Conservation (phyloP, 2,113 vertebrate genomes). For the Furnarius figulus region DNA sequence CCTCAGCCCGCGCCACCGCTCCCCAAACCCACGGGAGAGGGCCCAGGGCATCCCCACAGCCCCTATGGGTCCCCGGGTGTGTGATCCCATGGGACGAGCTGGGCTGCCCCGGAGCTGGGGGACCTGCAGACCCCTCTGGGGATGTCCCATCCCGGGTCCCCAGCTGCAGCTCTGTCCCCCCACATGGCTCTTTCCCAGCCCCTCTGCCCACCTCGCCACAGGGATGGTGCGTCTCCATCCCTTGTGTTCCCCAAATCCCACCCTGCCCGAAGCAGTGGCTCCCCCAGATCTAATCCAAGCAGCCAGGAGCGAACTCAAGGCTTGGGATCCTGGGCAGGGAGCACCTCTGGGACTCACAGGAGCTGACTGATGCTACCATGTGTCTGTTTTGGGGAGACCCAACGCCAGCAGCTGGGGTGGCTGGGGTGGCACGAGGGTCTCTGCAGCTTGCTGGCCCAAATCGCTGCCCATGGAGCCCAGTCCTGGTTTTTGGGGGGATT, state of each 20-base stretch:
- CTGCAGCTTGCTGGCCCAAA: neutral
- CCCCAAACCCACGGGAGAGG: neutral
- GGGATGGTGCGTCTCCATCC: fast-evolving
- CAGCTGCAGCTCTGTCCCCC: fast-evolving
- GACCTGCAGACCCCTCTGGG: neutral
- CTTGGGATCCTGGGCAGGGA: neutral
- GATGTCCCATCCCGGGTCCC: fast-evolving
- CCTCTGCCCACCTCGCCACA: fast-evolving
- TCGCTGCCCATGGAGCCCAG: neutral
- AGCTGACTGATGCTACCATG: no score
- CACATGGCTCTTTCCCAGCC: fast-evolving
- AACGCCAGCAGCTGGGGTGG: fast-evolving
- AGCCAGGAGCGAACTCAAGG: neutral
- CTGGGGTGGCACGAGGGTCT: neutral
- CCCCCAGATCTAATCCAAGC: neutral
- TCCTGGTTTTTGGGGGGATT: neutral
- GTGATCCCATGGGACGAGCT: fast-evolving
- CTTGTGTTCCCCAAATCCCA: neutral
- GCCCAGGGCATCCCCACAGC: neutral
- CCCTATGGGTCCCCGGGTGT: fast-evolving
- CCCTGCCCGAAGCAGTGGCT: neutral
- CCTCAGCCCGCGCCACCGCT: fast-evolving
- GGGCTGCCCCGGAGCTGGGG: neutral
- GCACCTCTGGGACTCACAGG: neutral
- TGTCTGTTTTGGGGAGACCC: neutral